phyloP scores from a whole-genome alignment of 2,797 vertebrate genomes.

The Myotis vivesi region DNA sequence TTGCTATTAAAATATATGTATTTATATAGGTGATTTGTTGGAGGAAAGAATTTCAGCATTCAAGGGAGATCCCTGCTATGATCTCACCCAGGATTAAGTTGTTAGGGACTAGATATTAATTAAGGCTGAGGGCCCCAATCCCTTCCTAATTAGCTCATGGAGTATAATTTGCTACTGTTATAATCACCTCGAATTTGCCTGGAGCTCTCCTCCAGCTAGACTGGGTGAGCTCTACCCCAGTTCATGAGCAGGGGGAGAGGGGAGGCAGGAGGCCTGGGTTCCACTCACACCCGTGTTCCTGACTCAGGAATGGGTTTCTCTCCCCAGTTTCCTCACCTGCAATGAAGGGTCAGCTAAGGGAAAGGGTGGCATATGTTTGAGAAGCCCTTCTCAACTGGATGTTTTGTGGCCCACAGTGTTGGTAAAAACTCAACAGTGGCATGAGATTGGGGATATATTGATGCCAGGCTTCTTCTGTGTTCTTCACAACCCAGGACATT shows the following conservation, averaged over 20 bases:
- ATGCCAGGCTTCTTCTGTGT: not conserved
- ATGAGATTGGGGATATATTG: not conserved
- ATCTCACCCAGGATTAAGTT: conserved; percentile 85
- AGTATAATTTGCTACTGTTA: conserved; percentile 83
- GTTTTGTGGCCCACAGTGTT: not conserved
- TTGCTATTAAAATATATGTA: conserved; percentile 84
- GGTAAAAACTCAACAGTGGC: not conserved
- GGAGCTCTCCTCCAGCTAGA: conserved; percentile 12
- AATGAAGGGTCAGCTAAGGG: not conserved
- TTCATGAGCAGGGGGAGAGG: not conserved
- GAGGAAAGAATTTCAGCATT: conserved; percentile 81
- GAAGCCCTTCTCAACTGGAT: not conserved
- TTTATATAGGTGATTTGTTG: conserved; percentile 79
- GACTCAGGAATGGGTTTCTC: not conserved
- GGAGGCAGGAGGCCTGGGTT: not conserved
- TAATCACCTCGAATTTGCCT: conserved; percentile 62
- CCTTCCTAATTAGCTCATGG: conserved; percentile 84
- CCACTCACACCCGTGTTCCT: not conserved
- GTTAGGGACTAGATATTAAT: conserved; percentile 86
- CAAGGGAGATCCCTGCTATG: conserved; percentile 76
- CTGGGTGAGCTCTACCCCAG: conserved; percentile 4
- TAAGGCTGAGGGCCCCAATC: conserved; percentile 82
- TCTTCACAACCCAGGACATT: not conserved
- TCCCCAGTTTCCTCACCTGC: not conserved
- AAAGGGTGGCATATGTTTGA: not conserved